phyloP scores from a whole-genome alignment of 1,140 invertebrate species.

The Berghia stephanieae region DNA sequence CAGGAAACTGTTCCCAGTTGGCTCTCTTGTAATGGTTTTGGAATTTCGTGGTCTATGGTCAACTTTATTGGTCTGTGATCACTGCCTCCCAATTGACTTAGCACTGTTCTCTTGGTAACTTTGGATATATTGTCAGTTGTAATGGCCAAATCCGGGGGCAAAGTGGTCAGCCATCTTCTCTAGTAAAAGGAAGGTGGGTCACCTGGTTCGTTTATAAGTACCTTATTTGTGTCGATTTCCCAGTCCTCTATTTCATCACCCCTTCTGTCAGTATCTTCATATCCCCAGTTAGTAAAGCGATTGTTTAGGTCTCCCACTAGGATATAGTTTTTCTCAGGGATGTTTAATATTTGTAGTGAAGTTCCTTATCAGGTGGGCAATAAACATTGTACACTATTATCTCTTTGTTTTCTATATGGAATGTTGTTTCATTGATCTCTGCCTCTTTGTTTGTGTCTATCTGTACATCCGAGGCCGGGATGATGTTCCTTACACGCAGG shows the following conservation, averaged over 20 bases:
- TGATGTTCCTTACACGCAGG: no score
- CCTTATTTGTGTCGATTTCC: neutral
- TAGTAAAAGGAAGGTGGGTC: slow-evolving; percentile 25
- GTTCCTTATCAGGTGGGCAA: slow-evolving; percentile 15
- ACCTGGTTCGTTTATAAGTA: slow-evolving; percentile 22
- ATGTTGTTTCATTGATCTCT: slow-evolving; percentile 14
- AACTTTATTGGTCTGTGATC: slow-evolving; percentile 18
- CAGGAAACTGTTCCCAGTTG: no score
- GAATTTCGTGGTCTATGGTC: neutral
- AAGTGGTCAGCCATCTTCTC: slow-evolving; percentile 19
- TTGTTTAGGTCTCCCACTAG: slow-evolving; percentile 4
- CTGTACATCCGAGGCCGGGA: neutral
- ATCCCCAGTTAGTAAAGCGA: neutral
- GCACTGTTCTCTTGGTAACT: neutral
- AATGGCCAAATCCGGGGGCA: slow-evolving; percentile 10
- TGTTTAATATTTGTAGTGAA: neutral
- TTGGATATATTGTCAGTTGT: neutral
- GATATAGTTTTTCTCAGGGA: neutral
- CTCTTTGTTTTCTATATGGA: no score
- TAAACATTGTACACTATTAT: neutral
- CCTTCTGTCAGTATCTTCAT: slow-evolving; percentile 20
- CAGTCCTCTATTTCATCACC: slow-evolving; percentile 36
- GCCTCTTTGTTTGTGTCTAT: no score
- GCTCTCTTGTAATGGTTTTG: neutral
- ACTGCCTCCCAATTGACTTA: slow-evolving; percentile 17